A percentile compares a stretch with the other conserved stretches of the same genome.
Evolutionary conservation across 2,113 vertebrate species (phyloP).

Genomic region (Chlamydotis undulata): DNA sequence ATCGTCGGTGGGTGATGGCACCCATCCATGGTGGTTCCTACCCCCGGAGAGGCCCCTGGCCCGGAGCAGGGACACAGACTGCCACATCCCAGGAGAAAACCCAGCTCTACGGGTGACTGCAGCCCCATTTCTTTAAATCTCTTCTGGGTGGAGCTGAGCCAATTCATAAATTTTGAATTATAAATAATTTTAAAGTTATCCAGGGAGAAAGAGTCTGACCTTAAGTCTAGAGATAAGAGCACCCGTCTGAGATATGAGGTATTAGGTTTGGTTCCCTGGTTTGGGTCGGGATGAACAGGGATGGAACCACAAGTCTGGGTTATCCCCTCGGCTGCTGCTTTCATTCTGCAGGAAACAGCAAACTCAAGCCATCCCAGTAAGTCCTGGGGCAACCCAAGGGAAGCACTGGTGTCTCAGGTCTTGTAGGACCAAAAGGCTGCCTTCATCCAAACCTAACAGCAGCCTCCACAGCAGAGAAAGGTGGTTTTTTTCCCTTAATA

Average conservation of each 20-base stretch:
- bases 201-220: neutral
- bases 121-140: neutral
- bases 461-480: neutral
- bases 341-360: neutral
- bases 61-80: neutral
- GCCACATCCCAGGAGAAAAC: neutral
- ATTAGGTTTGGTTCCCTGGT: neutral
- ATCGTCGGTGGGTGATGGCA: neutral
- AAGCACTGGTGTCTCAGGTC: neutral
- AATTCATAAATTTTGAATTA: neutral
- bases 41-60: neutral
- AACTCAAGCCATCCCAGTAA: neutral
- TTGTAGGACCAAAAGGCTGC: neutral
- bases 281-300: neutral
- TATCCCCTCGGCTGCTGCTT: neutral
- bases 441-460: neutral
- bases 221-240: neutral
- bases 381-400: neutral
- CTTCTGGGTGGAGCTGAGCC: neutral
- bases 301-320: neutral
- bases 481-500: neutral
- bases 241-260: neutral
- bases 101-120: fast-evolving
- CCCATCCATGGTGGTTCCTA: fast-evolving
- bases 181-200: neutral